Evolutionary conservation across 2,797 vertebrate species (phyloP), one percentile per base, ranked within the genome.

Genomic region (Cetoscarus ocellatus): DNA sequence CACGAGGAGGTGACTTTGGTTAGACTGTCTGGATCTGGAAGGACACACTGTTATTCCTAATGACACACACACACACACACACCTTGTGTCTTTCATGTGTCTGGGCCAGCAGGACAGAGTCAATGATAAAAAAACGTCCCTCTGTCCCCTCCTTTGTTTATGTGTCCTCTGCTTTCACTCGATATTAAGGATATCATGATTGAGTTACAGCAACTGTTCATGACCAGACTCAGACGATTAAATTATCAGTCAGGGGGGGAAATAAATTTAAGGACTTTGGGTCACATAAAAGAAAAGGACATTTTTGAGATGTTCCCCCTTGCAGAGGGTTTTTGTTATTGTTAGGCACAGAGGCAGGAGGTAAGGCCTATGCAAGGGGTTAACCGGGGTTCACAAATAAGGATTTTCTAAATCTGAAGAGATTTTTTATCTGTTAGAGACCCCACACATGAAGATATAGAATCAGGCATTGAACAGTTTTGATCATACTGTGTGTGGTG

Each of bases 1-100:
- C 57, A 67, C 3, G 43, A 60, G 6, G 60, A 75, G 64, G 80
- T 80, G 85, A 89, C 79, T 84, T 80, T 70, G 70, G 48, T 66
- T 44, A 10, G 74, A 68, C 57, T 61, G 76, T 83, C 83, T 84
- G 83, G 54, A 68, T 77, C 66, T 87, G 52, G 64, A 80, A 83
- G 83, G 82, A 85, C 82, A 75, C 55, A 58, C 58, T 63, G 65
- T 73, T 57, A 61, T 5, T 50, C 36, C 34, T 68, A 70, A 54
- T 60, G 61, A 81, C 71, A 79, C 62, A 39, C 42, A 52, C 45
- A 50, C 64, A n/a, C n/a, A 67, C 70, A 47, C 34, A 18, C 19
- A 44, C 15, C 73, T 44, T 6, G 17, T 59, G 39, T 56, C 54
- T 38, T 27, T 17, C 1, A 10, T 35, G 39, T 53, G 77, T 72